These are phyloP conservation scores for Geothlypis trichas DNA, from an alignment of 2,113 vertebrate species.

Conservation along the genomic window DNA sequence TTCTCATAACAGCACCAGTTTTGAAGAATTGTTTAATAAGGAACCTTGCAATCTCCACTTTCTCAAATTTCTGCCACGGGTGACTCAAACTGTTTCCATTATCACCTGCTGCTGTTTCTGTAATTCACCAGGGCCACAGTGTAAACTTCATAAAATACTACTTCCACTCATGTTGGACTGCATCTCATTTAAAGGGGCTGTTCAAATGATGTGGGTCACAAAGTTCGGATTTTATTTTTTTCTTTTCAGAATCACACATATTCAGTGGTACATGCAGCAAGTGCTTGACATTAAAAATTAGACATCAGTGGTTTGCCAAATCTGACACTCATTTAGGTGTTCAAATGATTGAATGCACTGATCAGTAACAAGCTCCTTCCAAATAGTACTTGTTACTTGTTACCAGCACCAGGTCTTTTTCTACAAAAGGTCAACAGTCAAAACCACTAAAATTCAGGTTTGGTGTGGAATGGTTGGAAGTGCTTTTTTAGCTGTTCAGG, in stretches of 20 bases:
- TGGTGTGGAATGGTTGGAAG: background rate
- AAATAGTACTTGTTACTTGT: background rate
- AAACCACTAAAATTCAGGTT: background rate
- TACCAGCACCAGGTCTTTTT: background rate
- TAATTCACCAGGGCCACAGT: background rate
- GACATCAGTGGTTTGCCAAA: background rate
- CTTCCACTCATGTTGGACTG: background rate
- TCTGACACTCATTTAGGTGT: background rate
- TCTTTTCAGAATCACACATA: background rate
- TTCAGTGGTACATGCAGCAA: background rate
- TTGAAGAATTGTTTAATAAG: background rate
- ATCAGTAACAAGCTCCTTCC: background rate
- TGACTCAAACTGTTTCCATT: background rate
- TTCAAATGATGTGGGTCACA: background rate
- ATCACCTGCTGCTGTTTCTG: background rate
- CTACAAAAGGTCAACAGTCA: background rate
- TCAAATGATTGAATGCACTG: background rate
- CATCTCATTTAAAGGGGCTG: background rate
- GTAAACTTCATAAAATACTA: background rate
- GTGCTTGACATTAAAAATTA: background rate
- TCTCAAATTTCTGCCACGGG: background rate
- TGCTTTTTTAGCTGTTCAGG: background rate
- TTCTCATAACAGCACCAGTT: background rate
- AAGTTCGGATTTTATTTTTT: accelerated
- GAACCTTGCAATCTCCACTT: background rate